These are phyloP conservation scores for Liparis tanakae DNA, from an alignment of 2,797 vertebrate species.

Conservation along the genomic window DNA sequence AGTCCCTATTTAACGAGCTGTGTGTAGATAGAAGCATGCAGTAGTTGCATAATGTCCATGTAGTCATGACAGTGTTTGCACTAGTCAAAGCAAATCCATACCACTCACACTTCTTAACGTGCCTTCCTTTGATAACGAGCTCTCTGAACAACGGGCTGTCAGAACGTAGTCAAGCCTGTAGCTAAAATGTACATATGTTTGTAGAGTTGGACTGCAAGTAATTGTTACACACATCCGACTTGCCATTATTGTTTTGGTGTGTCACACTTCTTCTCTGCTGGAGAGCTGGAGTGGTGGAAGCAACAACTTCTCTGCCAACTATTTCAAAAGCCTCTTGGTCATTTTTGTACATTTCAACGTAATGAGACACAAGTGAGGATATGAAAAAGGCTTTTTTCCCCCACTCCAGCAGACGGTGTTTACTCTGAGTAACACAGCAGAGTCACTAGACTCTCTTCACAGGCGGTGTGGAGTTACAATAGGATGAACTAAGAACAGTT, in stretches of 20 bases:
- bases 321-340: constrained; percentile 32
- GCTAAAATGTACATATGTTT: constrained; percentile 48
- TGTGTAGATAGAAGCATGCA: constrained; percentile 61
- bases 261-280: constrained; percentile 38
- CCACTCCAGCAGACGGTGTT: constrained; percentile 46
- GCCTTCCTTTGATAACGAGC: constrained; percentile 73
- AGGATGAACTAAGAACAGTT: constrained; percentile 25
- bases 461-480: constrained; percentile 20
- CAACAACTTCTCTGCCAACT: constrained; percentile 7
- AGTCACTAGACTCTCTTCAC: constrained; percentile 34
- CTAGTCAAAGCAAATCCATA: constrained; percentile 44
- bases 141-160: constrained; percentile 35
- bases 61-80: constrained; percentile 48
- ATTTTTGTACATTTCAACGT: constrained; percentile 17
- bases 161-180: constrained; percentile 39
- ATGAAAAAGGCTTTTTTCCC: constrained; percentile 11
- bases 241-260: constrained; percentile 30
- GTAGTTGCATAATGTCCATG: constrained; percentile 61
- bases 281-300: constrained; percentile 31
- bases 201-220: constrained; percentile 55
- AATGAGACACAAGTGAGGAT: constrained; percentile 13
- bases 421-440: constrained; percentile 31
- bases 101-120: constrained; percentile 63
- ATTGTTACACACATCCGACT: constrained; percentile 31
- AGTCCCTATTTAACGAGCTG: constrained; percentile 61